Base-by-base conservation (phyloP, 1,140 invertebrate species). In the Dryas iulia region DNA sequence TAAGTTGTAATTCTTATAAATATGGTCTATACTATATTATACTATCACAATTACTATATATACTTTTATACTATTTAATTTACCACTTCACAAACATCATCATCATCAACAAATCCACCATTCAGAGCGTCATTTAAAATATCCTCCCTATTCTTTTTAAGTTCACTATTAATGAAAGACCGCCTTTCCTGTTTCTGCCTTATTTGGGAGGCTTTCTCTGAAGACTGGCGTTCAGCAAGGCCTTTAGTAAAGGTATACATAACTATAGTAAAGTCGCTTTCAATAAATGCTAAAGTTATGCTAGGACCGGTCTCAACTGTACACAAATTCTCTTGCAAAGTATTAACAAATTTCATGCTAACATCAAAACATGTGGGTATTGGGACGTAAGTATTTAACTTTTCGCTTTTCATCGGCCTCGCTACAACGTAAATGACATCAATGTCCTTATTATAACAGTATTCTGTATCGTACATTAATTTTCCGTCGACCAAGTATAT, bases 391-490 rank as follows among this genome's bases (percentile, higher is more conserved):
- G 90, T 91, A 60, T 91, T 91, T 1, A 88, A 71, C 74, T 90
- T 90, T 4, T 83, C 80, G 12, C 76, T 76, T 64, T 87, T 88
- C 56, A 66, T 83, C 0, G 84, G 81, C 11, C 82, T 74, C 0
- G 85, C 89, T 3, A 90, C 86, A 0, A 91, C 77, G 35, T 91
- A 91, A 2, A 91, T 60, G 0, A 82, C 84, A 26, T 89, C 83
- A 58, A 91, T 84, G 25, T 91, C 89, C 56, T 78, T 84, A 56
- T 91, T 90, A 52, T 84, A 91, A 62, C 87, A 91, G 66, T 91
- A 91, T 76, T 91, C 89, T 0, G 86, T 88, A 39, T 91, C 89
- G 56, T 91, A 89, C 89, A 91, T 91, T 0, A 84, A 67, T 74
- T 90, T 89, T 59, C 86, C 75, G 57, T 91, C 89, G 0, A 91